Conservation (phyloP, 2,797 vertebrate species). For the Peromyscus eremicus region DNA sequence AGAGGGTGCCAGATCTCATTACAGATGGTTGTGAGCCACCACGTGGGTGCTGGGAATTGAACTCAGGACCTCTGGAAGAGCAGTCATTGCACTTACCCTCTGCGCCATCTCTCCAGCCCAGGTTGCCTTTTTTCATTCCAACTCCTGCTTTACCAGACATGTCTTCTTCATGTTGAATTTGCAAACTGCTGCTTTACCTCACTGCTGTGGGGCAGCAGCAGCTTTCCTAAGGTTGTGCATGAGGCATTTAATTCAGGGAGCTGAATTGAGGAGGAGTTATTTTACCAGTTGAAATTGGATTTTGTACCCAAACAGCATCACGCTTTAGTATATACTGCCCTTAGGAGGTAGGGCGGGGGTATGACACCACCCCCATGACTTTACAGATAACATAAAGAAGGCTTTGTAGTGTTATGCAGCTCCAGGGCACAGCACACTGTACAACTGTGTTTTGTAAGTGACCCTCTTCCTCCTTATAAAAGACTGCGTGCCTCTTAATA, state of each 20-base stretch:
- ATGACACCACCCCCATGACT: background rate
- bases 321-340: background rate
- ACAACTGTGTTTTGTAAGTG: conserved; percentile 65
- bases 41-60: too few relatives aligned
- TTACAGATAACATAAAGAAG: conserved; percentile 34
- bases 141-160: background rate
- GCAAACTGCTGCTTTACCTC: background rate
- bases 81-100: too few relatives aligned
- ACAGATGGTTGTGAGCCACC: too few relatives aligned
- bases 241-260: conserved; percentile 33
- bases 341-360: background rate
- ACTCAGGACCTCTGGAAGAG: too few relatives aligned
- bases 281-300: conserved; percentile 43
- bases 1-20: too few relatives aligned
- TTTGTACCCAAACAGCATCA: conserved; percentile 53
- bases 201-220: background rate
- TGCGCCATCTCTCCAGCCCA: too few relatives aligned
- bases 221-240: conserved; percentile 31
- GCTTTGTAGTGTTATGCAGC: conserved; percentile 26
- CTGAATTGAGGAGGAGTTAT: background rate
- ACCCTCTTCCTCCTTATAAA: conserved; percentile 68
- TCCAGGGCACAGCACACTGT: background rate
- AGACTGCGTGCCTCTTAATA: conserved; percentile 31
- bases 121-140: background rate
- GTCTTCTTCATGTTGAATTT: conserved; percentile 37